Evolutionary conservation across 2,113 vertebrate species (phyloP).

Genomic region (Otolemur garnettii): DNA sequence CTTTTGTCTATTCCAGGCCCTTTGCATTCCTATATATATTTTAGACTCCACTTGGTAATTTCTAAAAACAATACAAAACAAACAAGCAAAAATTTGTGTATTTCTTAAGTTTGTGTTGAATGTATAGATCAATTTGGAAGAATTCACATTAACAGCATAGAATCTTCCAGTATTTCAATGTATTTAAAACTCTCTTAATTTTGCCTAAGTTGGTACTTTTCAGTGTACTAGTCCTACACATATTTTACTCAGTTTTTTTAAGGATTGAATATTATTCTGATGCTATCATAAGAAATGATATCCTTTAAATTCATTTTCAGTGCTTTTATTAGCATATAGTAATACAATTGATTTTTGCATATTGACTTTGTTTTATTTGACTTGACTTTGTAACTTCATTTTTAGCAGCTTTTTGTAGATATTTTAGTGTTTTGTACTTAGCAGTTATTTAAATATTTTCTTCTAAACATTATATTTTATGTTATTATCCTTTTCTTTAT

Average conservation of each 20-base stretch:
- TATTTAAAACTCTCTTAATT: background rate
- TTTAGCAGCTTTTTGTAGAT: background rate
- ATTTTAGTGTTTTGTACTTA: background rate
- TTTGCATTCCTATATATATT: background rate
- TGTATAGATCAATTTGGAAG: background rate
- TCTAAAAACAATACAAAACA: background rate
- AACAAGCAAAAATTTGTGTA: no score
- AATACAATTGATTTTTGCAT: background rate
- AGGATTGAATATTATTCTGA: background rate
- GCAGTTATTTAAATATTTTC: no score
- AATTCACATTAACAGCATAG: background rate
- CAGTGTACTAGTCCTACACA: background rate
- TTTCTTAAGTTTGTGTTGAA: background rate
- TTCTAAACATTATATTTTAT: background rate
- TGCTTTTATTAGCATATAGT: background rate
- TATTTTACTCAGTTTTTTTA: background rate
- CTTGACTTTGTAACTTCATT: background rate
- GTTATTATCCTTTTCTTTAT: background rate
- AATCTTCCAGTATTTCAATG: background rate
- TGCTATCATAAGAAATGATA: background rate
- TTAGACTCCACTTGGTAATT: background rate
- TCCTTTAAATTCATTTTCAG: background rate
- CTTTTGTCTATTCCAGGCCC: background rate
- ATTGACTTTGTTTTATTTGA: background rate
- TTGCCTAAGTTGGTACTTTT: background rate